Conservation (phyloP, 2,888 invertebrate species). For the Acleris laterana region DNA sequence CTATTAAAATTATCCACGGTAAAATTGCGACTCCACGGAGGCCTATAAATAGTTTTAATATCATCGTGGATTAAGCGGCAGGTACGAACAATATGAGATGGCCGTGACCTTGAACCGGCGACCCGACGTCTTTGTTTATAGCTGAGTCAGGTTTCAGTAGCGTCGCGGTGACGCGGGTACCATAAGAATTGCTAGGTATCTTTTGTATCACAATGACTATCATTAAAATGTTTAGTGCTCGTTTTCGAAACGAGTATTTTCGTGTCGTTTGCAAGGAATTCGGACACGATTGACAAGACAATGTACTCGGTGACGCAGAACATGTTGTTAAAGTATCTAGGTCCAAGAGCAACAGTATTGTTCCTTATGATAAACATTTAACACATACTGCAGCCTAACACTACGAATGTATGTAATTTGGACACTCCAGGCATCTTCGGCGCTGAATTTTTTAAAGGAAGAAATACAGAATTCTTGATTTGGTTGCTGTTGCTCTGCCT, state of each 20-base stretch:
- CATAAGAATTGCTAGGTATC: slow-evolving; percentile 11
- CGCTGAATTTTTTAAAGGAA: too few species aligned
- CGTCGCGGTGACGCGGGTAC: slow-evolving; percentile 14
- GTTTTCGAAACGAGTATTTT: background rate
- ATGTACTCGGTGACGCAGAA: background rate
- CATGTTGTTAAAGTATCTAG: background rate
- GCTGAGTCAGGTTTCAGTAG: slow-evolving; percentile 34
- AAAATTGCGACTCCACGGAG: slow-evolving; percentile 17
- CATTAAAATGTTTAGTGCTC: background rate
- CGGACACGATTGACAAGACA: slow-evolving; percentile 1
- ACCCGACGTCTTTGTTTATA: slow-evolving; percentile 41
- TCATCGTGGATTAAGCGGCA: slow-evolving; percentile 16
- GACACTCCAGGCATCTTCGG: too few species aligned
- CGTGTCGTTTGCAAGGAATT: slow-evolving; percentile 1
- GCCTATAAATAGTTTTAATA: slow-evolving; percentile 25
- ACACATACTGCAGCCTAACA: background rate
- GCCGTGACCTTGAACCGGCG: slow-evolving; percentile 52
- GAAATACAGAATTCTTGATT: too few species aligned
- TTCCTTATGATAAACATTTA: background rate
- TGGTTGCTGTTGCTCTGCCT: too few species aligned
- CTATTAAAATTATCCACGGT: slow-evolving; percentile 31
- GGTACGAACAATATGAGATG: slow-evolving; percentile 31
- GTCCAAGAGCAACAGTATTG: background rate
- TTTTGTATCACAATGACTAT: slow-evolving; percentile 1
- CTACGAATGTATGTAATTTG: too few species aligned